Evolutionary conservation across 2,888 invertebrate species (phyloP).

Genomic region (Ormyrus pomaceus): DNA sequence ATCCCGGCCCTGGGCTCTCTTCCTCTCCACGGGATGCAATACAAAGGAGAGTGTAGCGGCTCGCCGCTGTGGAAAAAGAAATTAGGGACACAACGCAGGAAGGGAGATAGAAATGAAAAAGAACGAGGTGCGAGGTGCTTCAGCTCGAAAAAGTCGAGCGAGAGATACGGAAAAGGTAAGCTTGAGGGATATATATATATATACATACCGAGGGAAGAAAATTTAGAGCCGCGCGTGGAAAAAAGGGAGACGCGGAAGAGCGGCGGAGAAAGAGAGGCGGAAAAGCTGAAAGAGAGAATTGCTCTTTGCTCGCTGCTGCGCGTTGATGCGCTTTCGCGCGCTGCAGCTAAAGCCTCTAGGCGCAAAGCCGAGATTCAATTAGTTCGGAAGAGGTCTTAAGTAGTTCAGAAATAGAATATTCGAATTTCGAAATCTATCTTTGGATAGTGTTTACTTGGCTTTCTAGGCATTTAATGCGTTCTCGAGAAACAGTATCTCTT

Average conservation of each 20-base stretch:
- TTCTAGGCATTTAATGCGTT: neutral
- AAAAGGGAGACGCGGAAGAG: neutral
- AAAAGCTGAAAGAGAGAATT: neutral
- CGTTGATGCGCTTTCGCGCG: neutral
- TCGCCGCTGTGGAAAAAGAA: no score
- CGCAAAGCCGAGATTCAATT: neutral
- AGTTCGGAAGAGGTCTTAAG: conserved; percentile 18
- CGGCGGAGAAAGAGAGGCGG: neutral
- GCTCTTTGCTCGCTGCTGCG: neutral
- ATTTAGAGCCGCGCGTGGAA: conserved; percentile 7
- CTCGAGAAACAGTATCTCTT: no score
- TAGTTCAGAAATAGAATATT: conserved; percentile 27
- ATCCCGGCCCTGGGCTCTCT: neutral
- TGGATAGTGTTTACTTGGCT: neutral
- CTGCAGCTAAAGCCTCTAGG: neutral
- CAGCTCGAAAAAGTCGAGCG: conserved; percentile 5
- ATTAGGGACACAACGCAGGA: neutral
- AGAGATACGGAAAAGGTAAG: neutral
- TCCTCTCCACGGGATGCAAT: neutral
- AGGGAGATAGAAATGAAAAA: conserved; percentile 7
- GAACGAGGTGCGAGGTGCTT: conserved; percentile 15
- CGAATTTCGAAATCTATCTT: conserved; percentile 1
- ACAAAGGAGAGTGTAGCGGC: neutral
- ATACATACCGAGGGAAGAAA: neutral
- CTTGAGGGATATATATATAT: neutral